Conservation (phyloP, 2,113 vertebrate genomes). For the Pelecanoides urinatrix region DNA sequence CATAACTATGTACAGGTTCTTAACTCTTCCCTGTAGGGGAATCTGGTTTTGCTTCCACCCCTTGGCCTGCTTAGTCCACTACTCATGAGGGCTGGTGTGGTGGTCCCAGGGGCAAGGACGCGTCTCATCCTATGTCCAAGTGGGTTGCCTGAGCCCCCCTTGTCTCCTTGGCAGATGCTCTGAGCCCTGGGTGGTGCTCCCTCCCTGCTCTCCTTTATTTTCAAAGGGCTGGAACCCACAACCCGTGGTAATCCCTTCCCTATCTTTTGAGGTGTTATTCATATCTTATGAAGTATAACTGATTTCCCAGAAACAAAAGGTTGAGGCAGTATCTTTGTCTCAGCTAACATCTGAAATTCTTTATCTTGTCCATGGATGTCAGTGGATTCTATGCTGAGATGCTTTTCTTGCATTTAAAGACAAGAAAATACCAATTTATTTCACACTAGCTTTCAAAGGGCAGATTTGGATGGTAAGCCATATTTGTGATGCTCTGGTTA, state of each 20-base stretch:
- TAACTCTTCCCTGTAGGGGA: background rate
- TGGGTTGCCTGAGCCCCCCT: background rate
- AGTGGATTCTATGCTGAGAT: conserved; percentile 9
- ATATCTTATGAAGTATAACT: background rate
- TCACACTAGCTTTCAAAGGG: background rate
- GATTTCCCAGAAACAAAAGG: background rate
- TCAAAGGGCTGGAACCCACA: background rate
- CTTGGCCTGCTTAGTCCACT: background rate
- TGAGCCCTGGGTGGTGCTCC: background rate
- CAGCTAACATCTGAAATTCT: background rate
- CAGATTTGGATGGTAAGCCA: background rate
- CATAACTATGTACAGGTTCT: background rate
- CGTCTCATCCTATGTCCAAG: background rate
- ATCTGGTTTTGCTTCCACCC: background rate
- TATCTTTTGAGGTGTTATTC: background rate
- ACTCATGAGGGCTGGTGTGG: background rate
- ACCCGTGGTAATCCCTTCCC: background rate
- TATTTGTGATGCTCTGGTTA: background rate
- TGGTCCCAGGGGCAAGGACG: background rate
- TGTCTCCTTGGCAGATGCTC: conserved; percentile 19
- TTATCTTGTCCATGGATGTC: background rate
- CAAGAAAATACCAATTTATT: background rate
- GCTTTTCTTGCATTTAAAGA: background rate
- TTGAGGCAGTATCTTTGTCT: background rate
- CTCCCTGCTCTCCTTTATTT: background rate